These are phyloP conservation scores for Nematostella vectensis DNA, from an alignment of 92 coral and sea anemone species.

Conservation along the genomic window DNA sequence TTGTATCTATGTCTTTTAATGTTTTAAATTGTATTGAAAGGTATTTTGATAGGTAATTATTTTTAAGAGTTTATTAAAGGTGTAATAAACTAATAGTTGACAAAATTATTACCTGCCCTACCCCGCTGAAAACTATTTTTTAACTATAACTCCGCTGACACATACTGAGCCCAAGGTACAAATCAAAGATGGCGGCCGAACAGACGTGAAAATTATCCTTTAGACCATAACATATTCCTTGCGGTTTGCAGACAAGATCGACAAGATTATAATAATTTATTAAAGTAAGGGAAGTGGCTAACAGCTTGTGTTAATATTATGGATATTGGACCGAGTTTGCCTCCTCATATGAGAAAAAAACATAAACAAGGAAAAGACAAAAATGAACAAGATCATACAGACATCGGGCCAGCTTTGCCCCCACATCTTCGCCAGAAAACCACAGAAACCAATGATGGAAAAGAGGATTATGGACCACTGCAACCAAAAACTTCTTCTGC, in stretches of 20 bases:
- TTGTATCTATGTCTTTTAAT: no score
- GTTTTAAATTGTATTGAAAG: no score
- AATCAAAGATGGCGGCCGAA: constrained; percentile 15
- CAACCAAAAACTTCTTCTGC: constrained; percentile 1
- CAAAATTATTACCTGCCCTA: neutral
- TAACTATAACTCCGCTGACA: neutral
- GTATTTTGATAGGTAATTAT: no score
- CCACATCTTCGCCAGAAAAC: constrained; percentile 5
- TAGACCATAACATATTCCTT: no score
- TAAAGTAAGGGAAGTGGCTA: no score
- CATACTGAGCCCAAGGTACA: constrained; percentile 1
- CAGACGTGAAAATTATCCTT: no score
- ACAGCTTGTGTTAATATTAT: no score
- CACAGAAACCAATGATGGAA: neutral
- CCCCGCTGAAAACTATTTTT: neutral
- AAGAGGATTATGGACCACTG: constrained; percentile 10
- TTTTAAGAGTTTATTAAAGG: no score
- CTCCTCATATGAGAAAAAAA: constrained; percentile 58
- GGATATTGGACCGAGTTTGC: constrained; percentile 86
- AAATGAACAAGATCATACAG: neutral
- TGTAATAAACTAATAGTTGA: no score
- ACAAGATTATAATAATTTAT: no score
- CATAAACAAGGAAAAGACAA: constrained; percentile 3
- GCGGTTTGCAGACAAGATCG: no score
- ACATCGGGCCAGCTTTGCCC: constrained; percentile 11